Evolutionary conservation across 1,140 invertebrate species (phyloP).

Genomic region (Triops cancriformis): DNA sequence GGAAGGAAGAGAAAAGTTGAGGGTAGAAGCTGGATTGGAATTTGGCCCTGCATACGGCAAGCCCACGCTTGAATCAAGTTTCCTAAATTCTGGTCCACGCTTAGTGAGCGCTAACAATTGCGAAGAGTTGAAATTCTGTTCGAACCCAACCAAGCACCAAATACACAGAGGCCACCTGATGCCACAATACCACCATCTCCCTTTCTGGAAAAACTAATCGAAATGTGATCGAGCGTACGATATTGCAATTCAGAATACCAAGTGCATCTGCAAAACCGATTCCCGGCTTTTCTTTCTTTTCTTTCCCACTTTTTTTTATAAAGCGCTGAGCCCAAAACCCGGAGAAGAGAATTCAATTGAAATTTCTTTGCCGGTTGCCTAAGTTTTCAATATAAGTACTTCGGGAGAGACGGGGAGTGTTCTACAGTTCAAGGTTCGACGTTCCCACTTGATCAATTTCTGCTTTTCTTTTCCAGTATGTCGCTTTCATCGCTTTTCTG

Average conservation of each 20-base stretch:
- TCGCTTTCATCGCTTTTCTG: slow-evolving; percentile 9
- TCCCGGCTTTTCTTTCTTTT: background rate
- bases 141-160: background rate
- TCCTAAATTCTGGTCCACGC: background rate
- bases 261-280: slow-evolving; percentile 13
- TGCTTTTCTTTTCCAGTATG: background rate
- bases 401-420: background rate
- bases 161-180: background rate
- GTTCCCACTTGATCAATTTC: background rate
- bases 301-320: background rate
- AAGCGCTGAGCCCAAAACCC: background rate
- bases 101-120: background rate
- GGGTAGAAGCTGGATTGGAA: too few species aligned
- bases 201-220: background rate
- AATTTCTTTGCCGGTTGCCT: slow-evolving; percentile 7
- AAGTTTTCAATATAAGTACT: slow-evolving; percentile 7
- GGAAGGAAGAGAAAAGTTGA: too few species aligned
- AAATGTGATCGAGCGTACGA: background rate
- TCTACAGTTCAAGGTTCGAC: too few species aligned
- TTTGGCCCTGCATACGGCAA: background rate
- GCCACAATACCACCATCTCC: background rate
- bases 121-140: background rate
- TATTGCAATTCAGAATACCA: slow-evolving; percentile 3
- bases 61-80: background rate
- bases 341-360: slow-evolving; percentile 6